phyloP scores from a whole-genome alignment of 2,888 invertebrate genomes.

The Hydrotaea cyrtoneurina region DNA sequence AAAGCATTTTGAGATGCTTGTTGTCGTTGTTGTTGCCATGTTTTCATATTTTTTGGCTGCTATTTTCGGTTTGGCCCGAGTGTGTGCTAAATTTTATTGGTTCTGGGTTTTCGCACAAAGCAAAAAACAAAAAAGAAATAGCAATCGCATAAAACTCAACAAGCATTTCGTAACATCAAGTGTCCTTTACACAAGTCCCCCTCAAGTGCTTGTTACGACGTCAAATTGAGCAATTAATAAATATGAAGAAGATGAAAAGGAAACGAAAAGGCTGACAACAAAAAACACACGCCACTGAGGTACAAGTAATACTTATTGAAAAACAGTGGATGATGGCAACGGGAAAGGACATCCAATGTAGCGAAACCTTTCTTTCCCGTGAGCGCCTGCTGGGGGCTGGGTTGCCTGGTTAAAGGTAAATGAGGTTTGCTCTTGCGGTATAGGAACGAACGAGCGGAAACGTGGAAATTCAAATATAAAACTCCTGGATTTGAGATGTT shows the following conservation, averaged over 20 bases:
- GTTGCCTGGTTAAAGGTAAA: not conserved
- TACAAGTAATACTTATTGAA: not conserved
- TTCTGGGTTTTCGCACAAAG: constrained; percentile 49
- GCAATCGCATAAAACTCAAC: constrained; percentile 59
- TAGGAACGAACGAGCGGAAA: not conserved
- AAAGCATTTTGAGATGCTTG: constrained; percentile 6
- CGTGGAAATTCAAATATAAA: not conserved
- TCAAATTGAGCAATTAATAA: constrained; percentile 68
- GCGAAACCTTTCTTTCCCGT: not conserved
- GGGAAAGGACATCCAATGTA: constrained; percentile 9
- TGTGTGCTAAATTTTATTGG: constrained; percentile 64
- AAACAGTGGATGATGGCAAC: not conserved
- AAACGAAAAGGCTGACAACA: constrained; percentile 15
- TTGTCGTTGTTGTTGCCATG: not conserved
- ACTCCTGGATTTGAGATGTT: not conserved
- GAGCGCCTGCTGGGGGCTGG: no score
- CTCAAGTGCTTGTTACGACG: constrained; percentile 65
- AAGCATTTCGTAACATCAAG: constrained; percentile 61
- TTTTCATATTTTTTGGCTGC: not conserved
- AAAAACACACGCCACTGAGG: not conserved
- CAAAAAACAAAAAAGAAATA: no score
- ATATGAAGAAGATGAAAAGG: constrained; percentile 34
- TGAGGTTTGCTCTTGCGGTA: no score
- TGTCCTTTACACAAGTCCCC: constrained; percentile 50
- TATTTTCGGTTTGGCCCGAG: not conserved